These are phyloP conservation scores for Epinephelus fuscoguttatus DNA, from an alignment of 2,113 vertebrate genomes.

Conservation along the genomic window DNA sequence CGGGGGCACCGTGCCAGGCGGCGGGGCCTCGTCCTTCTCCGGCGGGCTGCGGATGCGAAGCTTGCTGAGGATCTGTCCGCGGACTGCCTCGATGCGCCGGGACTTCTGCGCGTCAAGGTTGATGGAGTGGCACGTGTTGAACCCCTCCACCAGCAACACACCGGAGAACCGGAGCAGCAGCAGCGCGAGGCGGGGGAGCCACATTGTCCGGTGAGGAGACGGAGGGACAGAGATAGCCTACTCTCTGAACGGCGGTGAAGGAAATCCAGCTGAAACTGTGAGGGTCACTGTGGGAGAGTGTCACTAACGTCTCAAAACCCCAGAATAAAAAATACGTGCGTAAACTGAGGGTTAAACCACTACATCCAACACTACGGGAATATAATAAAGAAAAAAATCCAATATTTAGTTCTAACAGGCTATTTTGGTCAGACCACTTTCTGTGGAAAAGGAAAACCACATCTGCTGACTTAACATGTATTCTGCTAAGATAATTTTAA, in stretches of 20 bases:
- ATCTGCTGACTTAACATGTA: slow-evolving; percentile 37
- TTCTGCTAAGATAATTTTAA: slow-evolving; percentile 15
- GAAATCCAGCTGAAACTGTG: not conserved
- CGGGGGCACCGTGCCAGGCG: slow-evolving; percentile 87
- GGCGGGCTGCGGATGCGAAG: slow-evolving; percentile 96
- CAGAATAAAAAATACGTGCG: slow-evolving; percentile 7
- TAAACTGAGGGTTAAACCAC: not conserved
- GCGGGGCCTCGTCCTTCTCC: slow-evolving; percentile 78
- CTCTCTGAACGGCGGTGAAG: not conserved
- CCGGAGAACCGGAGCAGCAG: slow-evolving; percentile 92
- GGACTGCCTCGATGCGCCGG: slow-evolving; percentile 98
- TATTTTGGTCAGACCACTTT: slow-evolving; percentile 26
- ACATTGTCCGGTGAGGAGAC: slow-evolving; percentile 68
- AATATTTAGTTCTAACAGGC: slow-evolving; percentile 5
- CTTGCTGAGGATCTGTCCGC: slow-evolving; percentile 98
- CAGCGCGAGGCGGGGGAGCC: slow-evolving; percentile 79
- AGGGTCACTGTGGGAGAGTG: not conserved
- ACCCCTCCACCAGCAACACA: slow-evolving; percentile 85
- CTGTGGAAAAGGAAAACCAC: slow-evolving; percentile 17
- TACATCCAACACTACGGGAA: not conserved
- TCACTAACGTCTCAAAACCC: slow-evolving; percentile 10
- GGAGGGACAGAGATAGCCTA: not conserved
- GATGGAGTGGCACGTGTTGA: slow-evolving; percentile 97
- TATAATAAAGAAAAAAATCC: slow-evolving; percentile 5
- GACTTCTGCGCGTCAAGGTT: slow-evolving; percentile 98